A percentile compares a stretch with the other conserved stretches of the same genome.
Evolutionary conservation across 1,140 invertebrate species (phyloP).

Genomic region (Pogonomyrmex californicus): DNA sequence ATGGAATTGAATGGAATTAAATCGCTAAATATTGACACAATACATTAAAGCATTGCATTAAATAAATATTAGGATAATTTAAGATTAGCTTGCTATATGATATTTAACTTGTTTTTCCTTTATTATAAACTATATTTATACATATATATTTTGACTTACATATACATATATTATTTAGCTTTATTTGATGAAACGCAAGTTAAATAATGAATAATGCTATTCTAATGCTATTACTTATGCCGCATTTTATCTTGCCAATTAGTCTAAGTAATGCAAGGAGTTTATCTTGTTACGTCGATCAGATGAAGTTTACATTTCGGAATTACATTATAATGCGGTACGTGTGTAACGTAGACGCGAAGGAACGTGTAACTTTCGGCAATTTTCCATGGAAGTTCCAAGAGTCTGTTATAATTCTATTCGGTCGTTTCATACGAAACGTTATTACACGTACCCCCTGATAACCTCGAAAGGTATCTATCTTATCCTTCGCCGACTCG

Average conservation of each 20-base stretch:
- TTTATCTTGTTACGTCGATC: constrained; percentile 54
- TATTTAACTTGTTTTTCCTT: too few species aligned
- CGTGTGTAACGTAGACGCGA: constrained; percentile 28
- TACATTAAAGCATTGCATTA: not conserved
- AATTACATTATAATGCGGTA: constrained; percentile 56
- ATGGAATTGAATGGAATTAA: not conserved
- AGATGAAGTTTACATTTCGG: constrained; percentile 46
- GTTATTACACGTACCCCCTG: constrained; percentile 72
- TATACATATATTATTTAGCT: not conserved
- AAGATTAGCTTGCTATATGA: too few species aligned
- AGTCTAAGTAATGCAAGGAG: constrained; percentile 15
- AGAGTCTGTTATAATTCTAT: constrained; percentile 74
- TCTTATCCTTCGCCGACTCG: constrained; percentile 52
- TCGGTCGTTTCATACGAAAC: constrained; percentile 69
- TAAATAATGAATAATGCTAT: not conserved
- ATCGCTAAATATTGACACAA: not conserved
- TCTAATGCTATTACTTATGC: not conserved
- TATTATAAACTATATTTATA: not conserved
- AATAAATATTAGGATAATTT: too few species aligned
- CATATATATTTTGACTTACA: not conserved
- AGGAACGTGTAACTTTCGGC: constrained; percentile 59
- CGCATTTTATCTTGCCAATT: constrained; percentile 3
- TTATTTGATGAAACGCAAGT: not conserved
- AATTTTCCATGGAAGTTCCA: constrained; percentile 75
- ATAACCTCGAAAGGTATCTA: constrained; percentile 68